Percentiles rank a stretch among this genome's conserved stretches.
phyloP scores from a whole-genome alignment of 2,113 vertebrate genomes.

The Harpagus bidentatus region DNA sequence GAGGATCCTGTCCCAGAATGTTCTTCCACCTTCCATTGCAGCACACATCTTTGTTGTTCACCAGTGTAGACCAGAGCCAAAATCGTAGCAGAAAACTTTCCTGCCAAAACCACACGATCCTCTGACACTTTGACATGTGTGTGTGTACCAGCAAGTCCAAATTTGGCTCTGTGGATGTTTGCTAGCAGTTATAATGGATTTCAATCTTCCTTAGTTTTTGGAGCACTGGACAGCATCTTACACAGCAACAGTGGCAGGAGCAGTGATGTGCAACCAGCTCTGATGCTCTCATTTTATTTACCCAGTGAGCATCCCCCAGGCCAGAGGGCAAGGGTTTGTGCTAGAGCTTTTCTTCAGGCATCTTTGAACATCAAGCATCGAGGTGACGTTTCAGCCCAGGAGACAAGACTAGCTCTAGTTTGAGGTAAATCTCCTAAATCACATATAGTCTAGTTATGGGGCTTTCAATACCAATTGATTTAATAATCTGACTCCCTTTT shows the following conservation, averaged over 20 bases:
- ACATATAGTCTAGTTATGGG: neutral
- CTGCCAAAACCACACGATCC: rapidly evolving
- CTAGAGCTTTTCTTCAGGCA: neutral
- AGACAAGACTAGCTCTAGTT: neutral
- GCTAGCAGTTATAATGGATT: neutral
- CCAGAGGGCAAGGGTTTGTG: neutral
- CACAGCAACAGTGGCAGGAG: neutral
- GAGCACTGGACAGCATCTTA: neutral
- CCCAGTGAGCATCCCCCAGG: neutral
- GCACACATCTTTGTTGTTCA: neutral
- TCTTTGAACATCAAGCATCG: neutral
- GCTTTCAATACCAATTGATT: neutral
- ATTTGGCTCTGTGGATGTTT: neutral
- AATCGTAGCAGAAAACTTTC: neutral
- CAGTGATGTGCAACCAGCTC: neutral
- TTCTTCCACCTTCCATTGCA: neutral
- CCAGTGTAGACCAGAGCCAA: neutral
- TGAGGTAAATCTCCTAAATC: neutral
- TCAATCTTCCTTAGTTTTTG: neutral
- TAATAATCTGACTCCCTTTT: neutral
- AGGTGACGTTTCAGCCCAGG: neutral
- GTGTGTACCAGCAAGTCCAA: neutral
- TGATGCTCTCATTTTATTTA: neutral
- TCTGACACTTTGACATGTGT: neutral
- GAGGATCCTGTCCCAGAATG: neutral